These are phyloP conservation scores for Ephestia elutella DNA, from an alignment of 1,140 invertebrate genomes.

Conservation along the genomic window DNA sequence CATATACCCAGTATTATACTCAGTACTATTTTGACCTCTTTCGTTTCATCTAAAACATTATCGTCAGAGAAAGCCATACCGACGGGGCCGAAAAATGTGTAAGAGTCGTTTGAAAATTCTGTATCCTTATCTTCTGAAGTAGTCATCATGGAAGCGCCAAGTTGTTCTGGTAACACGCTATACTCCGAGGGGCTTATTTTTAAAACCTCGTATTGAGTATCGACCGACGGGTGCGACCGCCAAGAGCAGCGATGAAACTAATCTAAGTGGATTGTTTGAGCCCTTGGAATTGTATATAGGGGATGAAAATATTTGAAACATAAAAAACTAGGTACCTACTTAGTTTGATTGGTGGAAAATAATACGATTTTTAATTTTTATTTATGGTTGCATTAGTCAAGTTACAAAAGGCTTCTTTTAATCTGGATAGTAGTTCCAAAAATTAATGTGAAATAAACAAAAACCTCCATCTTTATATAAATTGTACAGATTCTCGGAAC, in stretches of 20 bases:
- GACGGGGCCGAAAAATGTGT: conserved; percentile 32
- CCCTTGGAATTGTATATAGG: conserved; percentile 1
- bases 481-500: no score
- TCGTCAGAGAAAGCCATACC: conserved; percentile 32
- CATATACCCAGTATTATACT: conserved; percentile 86
- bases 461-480: no score
- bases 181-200: neutral
- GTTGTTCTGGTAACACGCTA: no score
- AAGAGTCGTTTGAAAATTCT: conserved; percentile 23
- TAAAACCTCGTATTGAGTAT: neutral
- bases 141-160: neutral
- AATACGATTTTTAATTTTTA: no score
- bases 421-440: no score
- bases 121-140: neutral
- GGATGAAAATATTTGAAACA: neutral
- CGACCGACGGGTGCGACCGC: neutral
- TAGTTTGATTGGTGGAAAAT: neutral
- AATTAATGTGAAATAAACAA: no score
- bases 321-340: neutral
- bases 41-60: conserved; percentile 74
- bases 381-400: no score
- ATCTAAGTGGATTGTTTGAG: neutral
- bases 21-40: conserved; percentile 83
- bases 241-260: conserved; percentile 1
- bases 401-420: no score